Conservation (phyloP, 2,888 invertebrate species). For the Escarpia spicata region DNA sequence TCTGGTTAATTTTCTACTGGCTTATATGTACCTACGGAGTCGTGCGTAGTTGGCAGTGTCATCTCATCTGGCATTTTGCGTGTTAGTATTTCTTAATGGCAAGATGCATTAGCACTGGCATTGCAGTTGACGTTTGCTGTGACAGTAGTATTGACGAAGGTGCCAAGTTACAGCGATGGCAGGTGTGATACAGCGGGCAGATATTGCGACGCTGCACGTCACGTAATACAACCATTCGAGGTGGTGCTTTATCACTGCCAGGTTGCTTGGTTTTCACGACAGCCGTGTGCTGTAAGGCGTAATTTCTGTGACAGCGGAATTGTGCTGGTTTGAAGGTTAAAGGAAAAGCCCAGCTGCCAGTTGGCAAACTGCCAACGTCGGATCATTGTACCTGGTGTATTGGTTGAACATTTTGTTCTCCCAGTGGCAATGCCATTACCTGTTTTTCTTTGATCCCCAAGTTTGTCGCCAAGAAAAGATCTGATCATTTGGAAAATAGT, state of each 20-base stretch:
- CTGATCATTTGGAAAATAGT: background rate
- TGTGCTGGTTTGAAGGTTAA: background rate
- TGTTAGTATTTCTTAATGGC: slow-evolving; percentile 13
- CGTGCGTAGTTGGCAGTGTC: background rate
- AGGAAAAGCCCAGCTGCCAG: background rate
- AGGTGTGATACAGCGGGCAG: background rate
- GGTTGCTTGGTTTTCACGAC: background rate
- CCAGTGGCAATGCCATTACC: too few species aligned
- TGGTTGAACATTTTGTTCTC: too few species aligned
- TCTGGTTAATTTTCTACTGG: background rate
- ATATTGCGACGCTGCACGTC: background rate
- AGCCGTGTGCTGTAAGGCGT: background rate
- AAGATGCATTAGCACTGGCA: background rate
- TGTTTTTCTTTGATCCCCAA: too few species aligned
- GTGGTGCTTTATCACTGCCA: background rate
- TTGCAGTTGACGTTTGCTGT: background rate
- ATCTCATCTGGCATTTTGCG: background rate
- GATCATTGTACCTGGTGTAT: background rate
- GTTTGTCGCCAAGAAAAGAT: background rate
- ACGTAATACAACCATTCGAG: background rate
- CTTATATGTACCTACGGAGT: background rate
- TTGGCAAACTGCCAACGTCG: background rate
- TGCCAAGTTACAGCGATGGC: background rate
- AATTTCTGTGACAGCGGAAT: background rate
- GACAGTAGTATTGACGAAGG: background rate